These are phyloP conservation scores for Albula glossodonta DNA, from an alignment of 2,113 vertebrate species.

Conservation along the genomic window DNA sequence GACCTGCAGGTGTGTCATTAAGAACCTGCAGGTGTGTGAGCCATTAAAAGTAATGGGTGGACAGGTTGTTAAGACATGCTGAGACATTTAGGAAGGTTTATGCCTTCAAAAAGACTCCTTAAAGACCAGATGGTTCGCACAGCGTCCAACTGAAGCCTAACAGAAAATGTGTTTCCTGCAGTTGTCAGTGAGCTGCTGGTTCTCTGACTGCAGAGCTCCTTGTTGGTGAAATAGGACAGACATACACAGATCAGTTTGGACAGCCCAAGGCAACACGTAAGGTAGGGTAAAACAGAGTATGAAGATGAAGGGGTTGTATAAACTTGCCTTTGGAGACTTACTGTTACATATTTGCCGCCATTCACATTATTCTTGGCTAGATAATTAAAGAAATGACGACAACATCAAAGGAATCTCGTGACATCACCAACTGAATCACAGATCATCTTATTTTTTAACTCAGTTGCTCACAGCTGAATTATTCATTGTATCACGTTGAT, in stretches of 20 bases:
- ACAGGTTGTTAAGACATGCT: neutral
- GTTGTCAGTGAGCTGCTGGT: too few relatives aligned
- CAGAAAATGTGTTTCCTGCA: too few relatives aligned
- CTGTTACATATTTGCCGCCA: neutral
- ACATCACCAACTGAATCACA: neutral
- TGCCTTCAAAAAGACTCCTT: neutral
- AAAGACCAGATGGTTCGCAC: neutral
- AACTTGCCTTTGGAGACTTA: neutral
- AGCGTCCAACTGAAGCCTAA: neutral
- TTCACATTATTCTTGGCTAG: neutral
- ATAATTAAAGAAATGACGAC: neutral
- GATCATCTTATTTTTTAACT: neutral
- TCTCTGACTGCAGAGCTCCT: too few relatives aligned
- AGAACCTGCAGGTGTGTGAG: neutral
- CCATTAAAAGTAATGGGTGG: neutral
- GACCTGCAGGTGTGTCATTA: neutral
- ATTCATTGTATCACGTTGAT: neutral
- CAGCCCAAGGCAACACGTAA: neutral
- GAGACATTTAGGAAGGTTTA: neutral
- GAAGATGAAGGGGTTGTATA: neutral
- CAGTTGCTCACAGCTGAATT: neutral
- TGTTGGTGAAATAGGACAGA: neutral
- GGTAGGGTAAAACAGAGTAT: neutral
- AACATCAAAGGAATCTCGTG: neutral
- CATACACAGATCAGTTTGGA: neutral